Evolutionary conservation across 2,113 vertebrate species (phyloP), one percentile per base, ranked within the genome.

Genomic region (Cyanocitta stelleri): DNA sequence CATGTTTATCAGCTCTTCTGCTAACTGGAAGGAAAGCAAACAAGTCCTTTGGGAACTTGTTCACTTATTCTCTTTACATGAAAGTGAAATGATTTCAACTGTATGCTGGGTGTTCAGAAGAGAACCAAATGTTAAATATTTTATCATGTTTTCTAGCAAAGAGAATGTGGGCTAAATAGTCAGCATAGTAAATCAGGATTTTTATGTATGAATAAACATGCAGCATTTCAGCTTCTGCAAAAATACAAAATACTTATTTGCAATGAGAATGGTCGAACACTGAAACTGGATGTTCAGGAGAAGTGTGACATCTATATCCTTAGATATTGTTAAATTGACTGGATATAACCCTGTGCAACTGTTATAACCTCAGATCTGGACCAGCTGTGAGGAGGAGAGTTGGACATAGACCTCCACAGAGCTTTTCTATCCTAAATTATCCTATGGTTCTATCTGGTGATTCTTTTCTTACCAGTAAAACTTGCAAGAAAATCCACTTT

Each of bases 91-190:
- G 2, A 63, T 96, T 95, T 90, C 39, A 84, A 0, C 44, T 82
- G 21, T 72, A 9, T 81, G 37, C 79, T 80, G 79, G 67, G 11
- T 35, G 19, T 88, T 94, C 46, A 72, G 35, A 93, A 91, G 83
- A 66, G 35, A 58, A 30, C 56, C 56, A 81, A 51, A 73, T 49
- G 35, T 75, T 96, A 81, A 96, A 89, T 96, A 94, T 95, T 93
- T 93, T 56, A 93, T 67, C 2, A 15, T 44, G 52, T 86, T 87
- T 92, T 81, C 68, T 64, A 75, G 73, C 1, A 1, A 86, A 71
- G 52, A 35, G 79, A 90, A 80, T 85, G 17, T 41, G 22, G 39
- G 24, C 48, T 86, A 55, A 67, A 48, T 81, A 84, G 33, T 63
- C 37, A 62, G 90, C 82, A 55, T 44, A 68, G 59, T 66, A 71